Conservation (phyloP, 2,113 vertebrate species). For the Apteryx owenii region DNA sequence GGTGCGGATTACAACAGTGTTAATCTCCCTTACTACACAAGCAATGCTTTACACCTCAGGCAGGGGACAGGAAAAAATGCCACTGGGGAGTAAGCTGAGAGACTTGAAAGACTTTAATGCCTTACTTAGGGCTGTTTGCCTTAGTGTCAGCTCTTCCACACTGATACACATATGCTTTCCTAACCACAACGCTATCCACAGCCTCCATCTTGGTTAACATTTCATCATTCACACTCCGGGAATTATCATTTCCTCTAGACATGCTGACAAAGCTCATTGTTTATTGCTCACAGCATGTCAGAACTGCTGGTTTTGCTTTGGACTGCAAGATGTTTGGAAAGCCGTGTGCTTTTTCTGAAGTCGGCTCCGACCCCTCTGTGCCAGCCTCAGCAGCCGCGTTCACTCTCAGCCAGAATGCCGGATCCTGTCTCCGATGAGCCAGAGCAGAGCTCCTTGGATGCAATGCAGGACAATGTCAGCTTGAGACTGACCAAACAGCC, state of each 20-base stretch:
- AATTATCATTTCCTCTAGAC: constrained; percentile 69
- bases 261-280: constrained; percentile 68
- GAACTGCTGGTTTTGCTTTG: constrained; percentile 69
- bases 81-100: neutral
- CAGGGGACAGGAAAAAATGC: neutral
- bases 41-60: neutral
- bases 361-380: neutral
- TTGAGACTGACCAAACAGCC: constrained; percentile 7
- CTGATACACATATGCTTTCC: constrained; percentile 8
- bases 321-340: constrained; percentile 65
- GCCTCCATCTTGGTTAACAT: constrained; percentile 53
- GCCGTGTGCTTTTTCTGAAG: constrained; percentile 49
- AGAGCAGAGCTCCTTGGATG: neutral
- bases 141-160: constrained; percentile 5
- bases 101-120: neutral
- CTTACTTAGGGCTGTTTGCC: neutral
- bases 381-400: constrained; percentile 1
- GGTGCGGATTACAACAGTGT: neutral
- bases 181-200: constrained; percentile 16
- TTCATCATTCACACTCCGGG: constrained; percentile 60
- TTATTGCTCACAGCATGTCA: constrained; percentile 67
- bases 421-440: neutral
- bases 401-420: fast-evolving
- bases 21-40: neutral
- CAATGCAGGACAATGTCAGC: neutral